Evolutionary conservation across 2,113 vertebrate species (phyloP).

Genomic region (Barbus barbus): DNA sequence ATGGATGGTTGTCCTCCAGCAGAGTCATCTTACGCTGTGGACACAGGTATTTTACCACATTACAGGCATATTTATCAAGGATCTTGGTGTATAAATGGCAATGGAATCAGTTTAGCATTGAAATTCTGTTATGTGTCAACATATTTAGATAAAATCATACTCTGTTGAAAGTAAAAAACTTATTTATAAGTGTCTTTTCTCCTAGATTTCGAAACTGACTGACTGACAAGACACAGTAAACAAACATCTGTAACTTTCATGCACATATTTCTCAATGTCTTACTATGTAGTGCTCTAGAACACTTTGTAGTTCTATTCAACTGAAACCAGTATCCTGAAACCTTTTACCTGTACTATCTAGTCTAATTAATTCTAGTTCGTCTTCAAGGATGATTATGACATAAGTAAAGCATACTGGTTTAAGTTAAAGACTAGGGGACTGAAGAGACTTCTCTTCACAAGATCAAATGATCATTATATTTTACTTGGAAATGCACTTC

Average conservation of each 20-base stretch:
- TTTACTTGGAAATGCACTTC: not conserved
- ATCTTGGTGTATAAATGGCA: not conserved
- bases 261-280: not conserved
- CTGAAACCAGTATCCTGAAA: not conserved
- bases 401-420: not conserved
- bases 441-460: not conserved
- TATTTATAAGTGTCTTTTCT: not conserved
- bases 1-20: conserved; percentile 78
- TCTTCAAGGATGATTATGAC: not conserved
- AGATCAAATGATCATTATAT: not conserved
- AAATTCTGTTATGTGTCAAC: not conserved
- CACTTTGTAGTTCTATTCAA: not conserved
- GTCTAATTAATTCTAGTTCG: not conserved
- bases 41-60: not conserved
- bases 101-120: not conserved
- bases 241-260: not conserved
- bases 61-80: not conserved
- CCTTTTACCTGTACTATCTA: not conserved
- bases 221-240: no score
- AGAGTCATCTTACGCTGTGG: conserved; percentile 80
- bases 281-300: not conserved
- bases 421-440: not conserved
- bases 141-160: not conserved
- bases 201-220: not conserved
- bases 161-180: not conserved